phyloP scores from a whole-genome alignment of 2,113 vertebrate genomes.

The Vanacampus margaritifer region DNA sequence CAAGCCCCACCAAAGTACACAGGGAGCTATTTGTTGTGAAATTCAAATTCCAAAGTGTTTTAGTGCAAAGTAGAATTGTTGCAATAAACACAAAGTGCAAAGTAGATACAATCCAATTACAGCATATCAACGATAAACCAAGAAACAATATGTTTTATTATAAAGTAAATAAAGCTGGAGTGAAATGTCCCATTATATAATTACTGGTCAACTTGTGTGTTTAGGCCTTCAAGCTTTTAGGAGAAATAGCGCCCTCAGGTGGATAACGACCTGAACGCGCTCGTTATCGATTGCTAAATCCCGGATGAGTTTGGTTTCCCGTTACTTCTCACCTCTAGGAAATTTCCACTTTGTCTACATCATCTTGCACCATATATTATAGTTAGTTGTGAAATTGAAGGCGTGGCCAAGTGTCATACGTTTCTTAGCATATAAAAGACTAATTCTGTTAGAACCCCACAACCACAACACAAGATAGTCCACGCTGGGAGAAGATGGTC shows the following conservation, averaged over 20 bases:
- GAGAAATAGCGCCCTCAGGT: conserved; percentile 10
- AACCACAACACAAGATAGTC: background rate
- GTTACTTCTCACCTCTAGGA: background rate
- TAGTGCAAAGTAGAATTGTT: background rate
- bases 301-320: fast-evolving
- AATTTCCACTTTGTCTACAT: background rate
- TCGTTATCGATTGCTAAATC: background rate
- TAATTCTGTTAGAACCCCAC: background rate
- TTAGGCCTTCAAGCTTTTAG: background rate
- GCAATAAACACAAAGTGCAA: background rate
- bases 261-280: background rate
- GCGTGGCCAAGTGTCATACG: background rate
- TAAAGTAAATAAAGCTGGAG: background rate
- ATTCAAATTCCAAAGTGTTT: background rate
- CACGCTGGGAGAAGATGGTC: background rate
- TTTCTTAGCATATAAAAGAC: background rate
- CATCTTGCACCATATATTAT: background rate
- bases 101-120: background rate
- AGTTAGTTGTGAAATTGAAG: background rate
- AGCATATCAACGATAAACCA: background rate
- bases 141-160: background rate
- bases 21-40: background rate
- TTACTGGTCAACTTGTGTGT: background rate
- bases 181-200: background rate
- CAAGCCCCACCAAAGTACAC: background rate